Conservation (phyloP, 2,888 invertebrate species). For the Podotricha telesiphe region DNA sequence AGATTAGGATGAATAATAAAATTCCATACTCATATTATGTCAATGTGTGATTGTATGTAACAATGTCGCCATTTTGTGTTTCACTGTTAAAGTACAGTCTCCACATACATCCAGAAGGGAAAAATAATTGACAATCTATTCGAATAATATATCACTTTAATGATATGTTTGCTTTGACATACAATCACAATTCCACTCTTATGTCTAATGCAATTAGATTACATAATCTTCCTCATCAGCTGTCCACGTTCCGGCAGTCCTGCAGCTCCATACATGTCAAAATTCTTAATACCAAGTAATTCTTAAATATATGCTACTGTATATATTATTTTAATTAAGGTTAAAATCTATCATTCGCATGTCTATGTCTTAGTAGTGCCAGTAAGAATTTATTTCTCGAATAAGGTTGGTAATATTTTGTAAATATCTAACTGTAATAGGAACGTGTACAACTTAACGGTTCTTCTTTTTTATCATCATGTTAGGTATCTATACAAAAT, state of each 20-base stretch:
- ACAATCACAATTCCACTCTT: conserved; percentile 59
- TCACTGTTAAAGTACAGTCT: conserved; percentile 1
- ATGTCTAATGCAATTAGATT: conserved; percentile 37
- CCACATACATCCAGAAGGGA: conserved; percentile 17
- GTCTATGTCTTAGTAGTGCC: neutral
- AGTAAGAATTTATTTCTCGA: neutral
- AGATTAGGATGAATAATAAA: no score
- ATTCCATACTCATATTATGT: no score
- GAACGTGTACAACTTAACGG: no score
- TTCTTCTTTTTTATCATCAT: no score
- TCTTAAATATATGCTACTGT: conserved; percentile 14
- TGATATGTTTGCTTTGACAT: conserved; percentile 70
- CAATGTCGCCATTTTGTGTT: conserved; percentile 10
- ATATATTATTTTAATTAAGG: conserved; percentile 11
- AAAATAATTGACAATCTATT: conserved; percentile 52
- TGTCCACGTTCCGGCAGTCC: neutral
- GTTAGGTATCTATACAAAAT: no score
- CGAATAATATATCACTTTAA: conserved; percentile 59
- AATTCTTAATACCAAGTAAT: neutral
- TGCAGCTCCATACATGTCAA: neutral
- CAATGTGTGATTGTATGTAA: conserved; percentile 38
- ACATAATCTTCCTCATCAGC: conserved; percentile 11
- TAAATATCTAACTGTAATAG: neutral
- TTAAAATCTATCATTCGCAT: conserved; percentile 33
- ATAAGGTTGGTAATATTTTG: conserved; percentile 5